These are phyloP conservation scores for Macrophya annulata DNA, from an alignment of 2,888 invertebrate species.

Conservation along the genomic window DNA sequence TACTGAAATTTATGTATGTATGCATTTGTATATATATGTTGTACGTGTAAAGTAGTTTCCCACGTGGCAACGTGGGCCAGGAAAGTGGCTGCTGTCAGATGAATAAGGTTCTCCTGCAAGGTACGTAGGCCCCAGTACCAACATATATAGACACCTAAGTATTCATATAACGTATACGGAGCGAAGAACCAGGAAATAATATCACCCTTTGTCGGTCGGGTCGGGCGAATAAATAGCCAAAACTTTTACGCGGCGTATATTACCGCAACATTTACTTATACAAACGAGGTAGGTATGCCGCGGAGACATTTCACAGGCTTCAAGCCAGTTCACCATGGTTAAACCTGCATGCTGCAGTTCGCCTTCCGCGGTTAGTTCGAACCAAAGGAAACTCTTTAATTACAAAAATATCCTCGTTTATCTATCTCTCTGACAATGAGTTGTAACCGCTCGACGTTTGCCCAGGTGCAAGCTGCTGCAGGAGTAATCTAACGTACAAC, in stretches of 20 bases:
- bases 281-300: neutral
- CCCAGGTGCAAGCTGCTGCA: conserved; percentile 9
- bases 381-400: conserved; percentile 16
- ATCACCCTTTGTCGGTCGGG: conserved; percentile 54
- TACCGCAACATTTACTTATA: conserved; percentile 12
- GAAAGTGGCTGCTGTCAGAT: neutral
- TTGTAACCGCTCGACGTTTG: conserved; percentile 12
- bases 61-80: conserved; percentile 17
- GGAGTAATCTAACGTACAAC: neutral
- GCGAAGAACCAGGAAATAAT: conserved; percentile 56
- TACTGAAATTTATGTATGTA: neutral
- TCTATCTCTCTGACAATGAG: conserved; percentile 25
- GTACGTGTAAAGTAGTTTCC: neutral
- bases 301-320: conserved; percentile 39
- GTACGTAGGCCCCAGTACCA: neutral
- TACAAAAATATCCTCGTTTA: conserved; percentile 16
- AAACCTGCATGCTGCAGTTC: neutral
- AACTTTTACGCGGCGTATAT: conserved; percentile 36
- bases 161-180: conserved; percentile 52
- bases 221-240: conserved; percentile 46
- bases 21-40: neutral
- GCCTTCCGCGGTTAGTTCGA: conserved; percentile 11
- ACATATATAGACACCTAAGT: neutral
- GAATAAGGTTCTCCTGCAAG: conserved; percentile 49
- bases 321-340: too few relatives aligned